Evolutionary conservation across 2,113 vertebrate species (phyloP).

Genomic region (Plotosus lineatus): DNA sequence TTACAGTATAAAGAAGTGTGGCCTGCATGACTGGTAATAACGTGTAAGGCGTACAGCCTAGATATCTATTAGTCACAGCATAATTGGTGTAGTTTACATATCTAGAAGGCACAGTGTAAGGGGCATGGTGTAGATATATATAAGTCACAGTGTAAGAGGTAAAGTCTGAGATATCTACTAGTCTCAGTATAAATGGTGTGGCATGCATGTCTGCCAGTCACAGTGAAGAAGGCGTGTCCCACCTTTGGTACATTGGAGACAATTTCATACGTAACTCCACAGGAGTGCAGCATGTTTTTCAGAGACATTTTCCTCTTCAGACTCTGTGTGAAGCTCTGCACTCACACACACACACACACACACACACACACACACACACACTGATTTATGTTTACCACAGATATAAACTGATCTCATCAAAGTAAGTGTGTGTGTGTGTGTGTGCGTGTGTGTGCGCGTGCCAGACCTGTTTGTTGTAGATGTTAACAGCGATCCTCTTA

Average conservation of each 20-base stretch:
- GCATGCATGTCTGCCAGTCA: neutral
- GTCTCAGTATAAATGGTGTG: neutral
- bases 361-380: conserved; percentile 20
- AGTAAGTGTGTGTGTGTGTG: neutral
- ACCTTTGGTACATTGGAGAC: conserved; percentile 99
- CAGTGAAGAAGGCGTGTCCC: neutral
- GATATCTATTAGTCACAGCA: neutral
- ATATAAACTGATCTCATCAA: neutral
- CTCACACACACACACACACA: conserved; percentile 41
- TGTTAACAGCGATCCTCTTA: conserved; percentile 93
- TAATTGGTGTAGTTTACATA: neutral
- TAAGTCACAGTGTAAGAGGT: neutral
- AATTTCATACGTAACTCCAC: conserved; percentile 94
- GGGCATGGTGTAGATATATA: neutral
- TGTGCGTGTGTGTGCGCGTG: conserved; percentile 1
- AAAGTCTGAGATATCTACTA: neutral
- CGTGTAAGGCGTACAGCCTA: neutral
- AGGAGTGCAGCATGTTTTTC: conserved; percentile 87
- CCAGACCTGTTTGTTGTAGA: conserved; percentile 95
- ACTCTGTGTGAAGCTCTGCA: conserved; percentile 96
- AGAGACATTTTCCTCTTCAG: conserved; percentile 94
- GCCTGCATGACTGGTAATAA: neutral
- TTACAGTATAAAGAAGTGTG: neutral
- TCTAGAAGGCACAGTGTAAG: neutral
- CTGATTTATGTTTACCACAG: neutral